Evolutionary conservation across 2,113 vertebrate species (phyloP).

Genomic region (Cavia porcellus): DNA sequence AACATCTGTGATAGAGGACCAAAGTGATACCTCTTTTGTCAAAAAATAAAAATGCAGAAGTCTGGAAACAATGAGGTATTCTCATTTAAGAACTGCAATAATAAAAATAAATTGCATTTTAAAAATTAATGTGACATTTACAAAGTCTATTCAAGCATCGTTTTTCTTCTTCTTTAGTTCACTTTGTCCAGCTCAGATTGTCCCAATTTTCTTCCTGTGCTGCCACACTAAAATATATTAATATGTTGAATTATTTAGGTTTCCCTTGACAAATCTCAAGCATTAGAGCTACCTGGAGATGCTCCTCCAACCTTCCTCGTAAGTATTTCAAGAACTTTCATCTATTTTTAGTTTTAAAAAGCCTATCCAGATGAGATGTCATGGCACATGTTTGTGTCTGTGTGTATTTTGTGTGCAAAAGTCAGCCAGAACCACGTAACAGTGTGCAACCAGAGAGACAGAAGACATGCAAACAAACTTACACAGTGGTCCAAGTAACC

Average conservation of each 20-base stretch:
- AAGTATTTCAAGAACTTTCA: neutral
- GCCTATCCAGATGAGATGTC: neutral
- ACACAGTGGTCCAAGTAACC: neutral
- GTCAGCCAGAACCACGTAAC: neutral
- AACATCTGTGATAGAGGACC: conserved; percentile 12
- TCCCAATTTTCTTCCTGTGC: neutral
- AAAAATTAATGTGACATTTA: too few species aligned
- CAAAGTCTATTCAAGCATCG: too few species aligned
- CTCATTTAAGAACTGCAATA: too few species aligned
- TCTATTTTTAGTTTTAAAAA: conserved; percentile 23
- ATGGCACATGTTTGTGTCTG: neutral
- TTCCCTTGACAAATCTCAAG: neutral
- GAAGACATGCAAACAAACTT: neutral
- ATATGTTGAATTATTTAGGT: neutral
- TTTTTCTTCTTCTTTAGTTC: too few species aligned
- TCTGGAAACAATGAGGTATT: too few species aligned
- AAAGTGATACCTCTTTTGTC: conserved; percentile 26
- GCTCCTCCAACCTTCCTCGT: neutral
- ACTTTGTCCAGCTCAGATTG: neutral
- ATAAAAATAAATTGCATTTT: neutral
- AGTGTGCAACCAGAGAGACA: neutral
- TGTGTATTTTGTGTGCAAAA: neutral
- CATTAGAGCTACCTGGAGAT: neutral
- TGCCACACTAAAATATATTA: conserved; percentile 6
- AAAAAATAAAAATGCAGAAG: neutral